Base-by-base conservation (phyloP, 2,888 invertebrate genomes). In the Habrosyne pyritoides region DNA sequence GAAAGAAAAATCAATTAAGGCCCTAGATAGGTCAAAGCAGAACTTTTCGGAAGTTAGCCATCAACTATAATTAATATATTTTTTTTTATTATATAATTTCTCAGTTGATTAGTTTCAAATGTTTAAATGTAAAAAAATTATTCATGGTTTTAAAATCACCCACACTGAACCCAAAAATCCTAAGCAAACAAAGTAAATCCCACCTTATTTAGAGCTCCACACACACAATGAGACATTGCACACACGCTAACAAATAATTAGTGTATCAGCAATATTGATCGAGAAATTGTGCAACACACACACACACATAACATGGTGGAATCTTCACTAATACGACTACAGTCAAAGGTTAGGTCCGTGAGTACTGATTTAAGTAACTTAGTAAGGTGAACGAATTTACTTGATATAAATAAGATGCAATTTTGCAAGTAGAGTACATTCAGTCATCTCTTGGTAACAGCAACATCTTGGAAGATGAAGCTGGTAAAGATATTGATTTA, bases 271-370 rank as follows among this genome's bases (percentile, higher is more conserved):
- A 75, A 84, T 84, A 85, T 83, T 77, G 83, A 87, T 84, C 83
- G 77, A 73, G 65, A 75, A 75, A 82, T 89, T 89, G 82, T 74
- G 86, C 75, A 84, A 87, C 67, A 69, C 59, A 69, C 74, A 66
- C 77, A 73, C 77, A 78, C 21, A 1, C 5, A 50, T 2, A 14
- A 28, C 28, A 65, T 56, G 54, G 59, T 64, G 64, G 67, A 69
- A 69, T 70, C 71, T 70, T 65, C 67, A 72, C 56, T 63, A 59
- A 68, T 61, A 57, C 64, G 66, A 65, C 59, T 71, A 61, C 77
- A 83, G 88, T 84, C 89, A 92, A 91, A 91, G 91, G 91, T 92
- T 87, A 90, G 76, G 72, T 74, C 84, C 86, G 89, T 87, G 89
- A 86, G 83, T 71, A 71, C 69, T 50, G 59, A 77, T 86, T 84